Percentiles rank a stretch among this genome's conserved stretches.
Evolutionary conservation across 2,113 vertebrate species (phyloP).

Genomic region (Nothobranchius furzeri): DNA sequence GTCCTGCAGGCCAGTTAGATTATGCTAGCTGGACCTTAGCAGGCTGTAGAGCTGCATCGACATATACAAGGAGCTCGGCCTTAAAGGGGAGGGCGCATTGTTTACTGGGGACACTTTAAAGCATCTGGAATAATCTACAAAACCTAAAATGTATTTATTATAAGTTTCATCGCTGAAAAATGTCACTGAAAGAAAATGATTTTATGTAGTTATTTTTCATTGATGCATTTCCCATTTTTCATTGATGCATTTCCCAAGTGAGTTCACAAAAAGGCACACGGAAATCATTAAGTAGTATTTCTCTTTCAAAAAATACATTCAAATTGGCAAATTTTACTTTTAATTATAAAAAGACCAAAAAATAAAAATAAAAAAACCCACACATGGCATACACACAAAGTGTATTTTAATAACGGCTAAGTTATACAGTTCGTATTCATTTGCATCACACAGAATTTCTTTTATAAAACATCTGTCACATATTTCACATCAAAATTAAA

Average conservation of each 20-base stretch:
- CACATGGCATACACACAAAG: neutral
- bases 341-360: too few relatives aligned
- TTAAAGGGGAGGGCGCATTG: conserved; percentile 44
- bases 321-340: too few relatives aligned
- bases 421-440: conserved; percentile 19
- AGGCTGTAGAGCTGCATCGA: neutral
- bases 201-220: too few relatives aligned
- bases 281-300: too few relatives aligned
- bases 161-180: too few relatives aligned
- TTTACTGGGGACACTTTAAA: conserved; percentile 19
- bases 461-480: neutral
- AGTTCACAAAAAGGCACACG: too few relatives aligned
- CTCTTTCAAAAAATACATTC: too few relatives aligned
- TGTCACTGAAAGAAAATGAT: too few relatives aligned
- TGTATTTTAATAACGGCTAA: conserved; percentile 41
- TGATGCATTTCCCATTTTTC: too few relatives aligned
- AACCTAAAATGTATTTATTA: too few relatives aligned
- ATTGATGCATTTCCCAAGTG: too few relatives aligned
- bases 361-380: neutral
- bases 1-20: conserved; percentile 38
- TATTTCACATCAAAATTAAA: neutral
- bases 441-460: neutral
- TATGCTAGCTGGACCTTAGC: conserved; percentile 38
- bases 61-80: neutral
- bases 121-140: too few relatives aligned